These are phyloP conservation scores for Cephus cinctus DNA, from an alignment of 1,140 invertebrate genomes.

Conservation along the genomic window DNA sequence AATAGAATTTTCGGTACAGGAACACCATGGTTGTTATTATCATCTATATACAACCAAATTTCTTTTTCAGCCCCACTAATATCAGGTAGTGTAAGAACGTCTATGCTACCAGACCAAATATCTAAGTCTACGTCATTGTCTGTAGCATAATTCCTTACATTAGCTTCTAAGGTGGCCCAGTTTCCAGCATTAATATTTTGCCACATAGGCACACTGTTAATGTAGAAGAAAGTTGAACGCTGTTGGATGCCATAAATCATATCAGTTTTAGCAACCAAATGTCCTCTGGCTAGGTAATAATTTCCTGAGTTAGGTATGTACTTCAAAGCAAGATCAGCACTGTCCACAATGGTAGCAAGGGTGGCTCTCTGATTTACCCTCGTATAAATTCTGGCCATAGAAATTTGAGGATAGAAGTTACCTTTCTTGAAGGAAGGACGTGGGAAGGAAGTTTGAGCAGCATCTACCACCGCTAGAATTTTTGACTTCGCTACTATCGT, in stretches of 20 bases:
- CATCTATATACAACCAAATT: slow-evolving; percentile 52
- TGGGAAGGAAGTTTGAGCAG: slow-evolving; percentile 11
- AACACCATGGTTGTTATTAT: slow-evolving; percentile 44
- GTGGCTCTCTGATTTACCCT: slow-evolving; percentile 20
- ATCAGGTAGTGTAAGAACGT: slow-evolving; percentile 52
- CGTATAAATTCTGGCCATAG: slow-evolving; percentile 23
- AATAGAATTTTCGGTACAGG: slow-evolving; percentile 61
- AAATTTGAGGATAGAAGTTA: slow-evolving; percentile 27
- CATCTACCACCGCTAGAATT: slow-evolving; percentile 13
- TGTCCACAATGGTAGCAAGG: slow-evolving; percentile 21
- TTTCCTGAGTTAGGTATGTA: slow-evolving; percentile 18
- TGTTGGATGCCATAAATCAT: slow-evolving; percentile 64
- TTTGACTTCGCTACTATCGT: slow-evolving; percentile 19
- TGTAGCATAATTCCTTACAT: slow-evolving; percentile 41
- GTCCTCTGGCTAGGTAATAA: slow-evolving; percentile 62
- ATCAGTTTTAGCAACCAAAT: slow-evolving; percentile 68
- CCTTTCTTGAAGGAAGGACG: slow-evolving; percentile 25
- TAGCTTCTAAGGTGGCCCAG: slow-evolving; percentile 59
- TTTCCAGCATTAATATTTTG: slow-evolving; percentile 66
- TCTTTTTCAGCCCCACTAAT: slow-evolving; percentile 40
- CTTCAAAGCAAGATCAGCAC: slow-evolving; percentile 8
- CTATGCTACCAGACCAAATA: slow-evolving; percentile 57
- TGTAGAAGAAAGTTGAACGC: slow-evolving; percentile 65
- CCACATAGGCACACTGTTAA: slow-evolving; percentile 62
- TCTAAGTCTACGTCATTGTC: slow-evolving; percentile 33